These are phyloP conservation scores for Gouania willdenowi DNA, from an alignment of 2,797 vertebrate species.

Conservation along the genomic window DNA sequence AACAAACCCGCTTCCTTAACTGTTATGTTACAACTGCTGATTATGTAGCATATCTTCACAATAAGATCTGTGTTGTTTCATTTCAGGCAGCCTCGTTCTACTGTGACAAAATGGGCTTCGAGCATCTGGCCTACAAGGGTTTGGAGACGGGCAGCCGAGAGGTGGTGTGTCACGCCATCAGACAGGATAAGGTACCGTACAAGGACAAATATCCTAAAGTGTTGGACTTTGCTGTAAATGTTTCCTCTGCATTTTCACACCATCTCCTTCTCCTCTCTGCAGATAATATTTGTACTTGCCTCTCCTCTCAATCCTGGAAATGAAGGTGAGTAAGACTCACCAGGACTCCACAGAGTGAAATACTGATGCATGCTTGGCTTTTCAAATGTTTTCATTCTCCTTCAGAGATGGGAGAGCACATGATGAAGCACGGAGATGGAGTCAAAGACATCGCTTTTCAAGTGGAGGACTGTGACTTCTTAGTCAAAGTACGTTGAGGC, in stretches of 20 bases:
- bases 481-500: conserved; percentile 82
- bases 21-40: too few species aligned
- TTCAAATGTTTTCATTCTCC: neutral
- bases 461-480: conserved; percentile 81
- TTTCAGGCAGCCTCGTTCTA: conserved; percentile 78
- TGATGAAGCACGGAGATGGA: conserved; percentile 78
- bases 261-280: conserved; percentile 7
- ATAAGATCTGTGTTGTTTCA: neutral
- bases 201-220: neutral
- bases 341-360: neutral
- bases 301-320: conserved; percentile 80
- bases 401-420: conserved; percentile 74
- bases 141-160: conserved; percentile 79
- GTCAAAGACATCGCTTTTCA: conserved; percentile 81
- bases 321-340: conserved; percentile 57
- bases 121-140: conserved; percentile 78
- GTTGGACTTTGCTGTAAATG: neutral
- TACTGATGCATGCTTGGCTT: too few species aligned
- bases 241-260: conserved; percentile 5
- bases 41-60: too few species aligned
- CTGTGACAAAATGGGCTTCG: conserved; percentile 81
- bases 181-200: conserved; percentile 80
- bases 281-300: conserved; percentile 78
- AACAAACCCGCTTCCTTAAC: too few species aligned
- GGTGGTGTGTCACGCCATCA: conserved; percentile 76